Base-by-base conservation (phyloP, 2,888 invertebrate species). In the Caenorhabditis sinica region DNA sequence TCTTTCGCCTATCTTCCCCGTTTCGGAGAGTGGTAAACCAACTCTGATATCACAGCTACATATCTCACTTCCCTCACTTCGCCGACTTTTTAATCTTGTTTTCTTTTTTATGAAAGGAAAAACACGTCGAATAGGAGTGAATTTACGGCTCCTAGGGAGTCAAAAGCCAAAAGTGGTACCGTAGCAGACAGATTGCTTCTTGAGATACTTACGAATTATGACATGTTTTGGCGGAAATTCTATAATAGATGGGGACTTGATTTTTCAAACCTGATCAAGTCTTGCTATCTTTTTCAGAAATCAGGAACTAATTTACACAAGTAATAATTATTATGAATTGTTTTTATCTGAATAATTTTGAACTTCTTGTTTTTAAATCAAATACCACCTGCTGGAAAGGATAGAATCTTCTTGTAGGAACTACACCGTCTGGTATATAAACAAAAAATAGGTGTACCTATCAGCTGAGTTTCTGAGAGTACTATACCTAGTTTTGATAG, bases 1-100 rank as follows among this genome's bases (percentile, higher is more conserved):
- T 53, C 58, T 53, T 60, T 11, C n/a, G 28, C 36, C 49, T 71
- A 49, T 73, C 69, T 61, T 25, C n/a, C 45, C 45, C 58, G 45
- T 36, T 74, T 53, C 28, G 25, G 56, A 45, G 17, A 20, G 28
- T 25, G n/a, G 25, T 25, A 17, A 36, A 23, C n/a, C 58, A 2
- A 28, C 8, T 33, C 33, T 60, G 28, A 60, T 53, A 65, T 51
- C 58, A 53, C 61, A 71, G 36, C 66, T 68, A 51, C 40, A 60
- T 69, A 60, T 49, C 63, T 61, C 20, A 40, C 40, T 40, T 40
- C 13, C n/a, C 20, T 49, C 8, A 8, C 20, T n/a, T 49, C 49
- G 25, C 63, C 25, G 45, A 45, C 45, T 45, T 61, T 65, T 65
- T 30, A 45, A 65, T 65, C 45, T 45, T 45, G 40, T 65, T 65